Evolutionary conservation across 1,140 invertebrate species (phyloP).

Genomic region (Diachasma alloeum): DNA sequence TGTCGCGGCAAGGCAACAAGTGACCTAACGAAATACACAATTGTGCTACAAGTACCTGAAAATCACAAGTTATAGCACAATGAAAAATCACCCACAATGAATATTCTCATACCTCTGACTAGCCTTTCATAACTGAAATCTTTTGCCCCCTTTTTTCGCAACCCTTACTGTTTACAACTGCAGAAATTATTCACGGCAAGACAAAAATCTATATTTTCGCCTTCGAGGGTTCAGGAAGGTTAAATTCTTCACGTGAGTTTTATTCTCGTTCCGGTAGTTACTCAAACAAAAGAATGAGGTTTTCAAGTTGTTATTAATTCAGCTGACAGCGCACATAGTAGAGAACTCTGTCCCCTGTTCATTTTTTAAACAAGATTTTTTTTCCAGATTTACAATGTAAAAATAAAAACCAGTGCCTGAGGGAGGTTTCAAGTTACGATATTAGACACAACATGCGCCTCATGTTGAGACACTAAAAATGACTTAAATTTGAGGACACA

Average conservation of each 20-base stretch:
- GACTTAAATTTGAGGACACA: too few relatives aligned
- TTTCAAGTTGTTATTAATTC: not conserved
- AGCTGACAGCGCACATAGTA: not conserved
- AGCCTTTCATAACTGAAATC: not conserved
- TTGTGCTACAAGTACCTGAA: slow-evolving; percentile 7
- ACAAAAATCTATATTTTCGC: not conserved
- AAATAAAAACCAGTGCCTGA: too few relatives aligned
- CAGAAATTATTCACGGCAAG: not conserved
- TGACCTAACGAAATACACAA: slow-evolving; percentile 26
- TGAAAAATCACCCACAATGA: not conserved
- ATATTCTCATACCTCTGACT: not conserved
- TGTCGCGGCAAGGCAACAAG: slow-evolving; percentile 31
- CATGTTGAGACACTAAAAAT: too few relatives aligned
- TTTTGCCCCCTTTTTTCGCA: not conserved
- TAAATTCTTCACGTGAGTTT: not conserved
- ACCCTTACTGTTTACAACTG: not conserved
- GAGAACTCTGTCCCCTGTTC: not conserved
- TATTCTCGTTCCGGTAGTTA: not conserved
- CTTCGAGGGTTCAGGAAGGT: not conserved
- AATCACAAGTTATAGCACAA: too few relatives aligned
- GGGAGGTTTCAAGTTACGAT: too few relatives aligned
- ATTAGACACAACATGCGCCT: too few relatives aligned
- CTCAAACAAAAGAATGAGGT: slow-evolving; percentile 8
- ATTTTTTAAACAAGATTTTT: not conserved
- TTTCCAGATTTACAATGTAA: not conserved